Evolutionary conservation across 1,140 invertebrate species (phyloP).

Genomic region (Papilio glaucus): DNA sequence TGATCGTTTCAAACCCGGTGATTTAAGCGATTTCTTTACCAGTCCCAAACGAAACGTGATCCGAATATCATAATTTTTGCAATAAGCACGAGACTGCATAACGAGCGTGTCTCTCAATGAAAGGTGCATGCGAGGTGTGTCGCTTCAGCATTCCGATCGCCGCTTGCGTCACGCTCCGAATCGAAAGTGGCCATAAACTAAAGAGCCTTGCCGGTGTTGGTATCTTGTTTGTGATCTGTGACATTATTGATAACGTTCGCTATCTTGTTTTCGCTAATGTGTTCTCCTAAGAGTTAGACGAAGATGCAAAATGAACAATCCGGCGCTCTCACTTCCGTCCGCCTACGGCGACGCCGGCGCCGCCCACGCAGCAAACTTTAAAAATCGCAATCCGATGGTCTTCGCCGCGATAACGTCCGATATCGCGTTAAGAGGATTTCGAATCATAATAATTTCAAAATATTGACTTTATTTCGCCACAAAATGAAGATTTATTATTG

Average conservation of each 20-base stretch:
- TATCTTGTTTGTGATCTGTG: slow-evolving; percentile 76
- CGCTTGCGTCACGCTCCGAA: slow-evolving; percentile 69
- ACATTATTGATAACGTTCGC: slow-evolving; percentile 67
- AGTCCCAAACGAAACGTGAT: slow-evolving; percentile 53
- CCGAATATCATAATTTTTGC: slow-evolving; percentile 59
- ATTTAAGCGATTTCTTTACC: slow-evolving; percentile 51
- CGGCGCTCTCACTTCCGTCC: slow-evolving; percentile 80
- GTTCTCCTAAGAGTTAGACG: slow-evolving; percentile 60
- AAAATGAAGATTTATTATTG: slow-evolving; percentile 21
- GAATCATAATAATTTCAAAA: slow-evolving; percentile 38
- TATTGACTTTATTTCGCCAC: slow-evolving; percentile 7
- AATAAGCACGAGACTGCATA: slow-evolving; percentile 47
- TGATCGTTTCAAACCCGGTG: slow-evolving; percentile 46
- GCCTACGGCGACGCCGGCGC: slow-evolving; percentile 72
- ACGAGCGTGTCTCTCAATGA: slow-evolving; percentile 54
- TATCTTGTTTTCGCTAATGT: slow-evolving; percentile 52
- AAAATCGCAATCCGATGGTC: slow-evolving; percentile 71
- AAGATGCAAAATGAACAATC: slow-evolving; percentile 60
- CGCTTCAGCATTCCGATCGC: slow-evolving; percentile 50
- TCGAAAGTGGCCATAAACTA: slow-evolving; percentile 79
- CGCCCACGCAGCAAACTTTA: slow-evolving; percentile 72
- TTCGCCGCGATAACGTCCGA: slow-evolving; percentile 60
- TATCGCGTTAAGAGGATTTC: slow-evolving; percentile 45
- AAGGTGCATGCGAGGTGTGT: slow-evolving; percentile 41
- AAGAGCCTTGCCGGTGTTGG: slow-evolving; percentile 71